Conservation (phyloP, 2,797 vertebrate genomes). For the Acanthiza pusilla region DNA sequence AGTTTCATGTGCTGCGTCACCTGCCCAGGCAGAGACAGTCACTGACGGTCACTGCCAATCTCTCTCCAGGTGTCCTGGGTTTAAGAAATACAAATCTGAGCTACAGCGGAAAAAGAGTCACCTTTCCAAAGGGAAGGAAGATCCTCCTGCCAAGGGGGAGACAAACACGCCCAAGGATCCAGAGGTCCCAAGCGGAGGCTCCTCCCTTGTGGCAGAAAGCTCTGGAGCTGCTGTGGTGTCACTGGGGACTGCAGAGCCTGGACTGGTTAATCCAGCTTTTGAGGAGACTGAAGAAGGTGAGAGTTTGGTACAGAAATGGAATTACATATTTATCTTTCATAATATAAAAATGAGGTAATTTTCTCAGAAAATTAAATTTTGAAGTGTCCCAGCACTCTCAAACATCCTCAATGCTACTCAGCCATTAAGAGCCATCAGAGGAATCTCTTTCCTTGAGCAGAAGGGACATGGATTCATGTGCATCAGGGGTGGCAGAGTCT, state of each 20-base stretch:
- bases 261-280: slow-evolving; percentile 88
- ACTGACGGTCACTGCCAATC: not conserved
- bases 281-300: slow-evolving; percentile 91
- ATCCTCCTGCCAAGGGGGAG: slow-evolving; percentile 73
- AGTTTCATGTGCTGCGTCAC: not conserved
- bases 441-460: not conserved
- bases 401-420: not conserved
- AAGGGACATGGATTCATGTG: not conserved
- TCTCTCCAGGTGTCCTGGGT: slow-evolving; percentile 83
- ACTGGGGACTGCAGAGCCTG: slow-evolving; percentile 81
- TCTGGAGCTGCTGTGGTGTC: slow-evolving; percentile 61
- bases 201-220: slow-evolving; percentile 60
- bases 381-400: not conserved
- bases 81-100: slow-evolving; percentile 83
- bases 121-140: slow-evolving; percentile 78
- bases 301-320: not conserved
- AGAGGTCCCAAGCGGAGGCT: not conserved
- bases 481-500: not conserved
- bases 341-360: not conserved
- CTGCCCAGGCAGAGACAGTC: no score
- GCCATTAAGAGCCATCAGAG: not conserved
- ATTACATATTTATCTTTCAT: not conserved
- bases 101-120: slow-evolving; percentile 82
- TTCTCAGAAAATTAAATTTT: not conserved
- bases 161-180: slow-evolving; percentile 59